Evolutionary conservation across 2,113 vertebrate genomes (phyloP), one percentile per base, ranked within the genome.

Genomic region (Tamias sibiricus): DNA sequence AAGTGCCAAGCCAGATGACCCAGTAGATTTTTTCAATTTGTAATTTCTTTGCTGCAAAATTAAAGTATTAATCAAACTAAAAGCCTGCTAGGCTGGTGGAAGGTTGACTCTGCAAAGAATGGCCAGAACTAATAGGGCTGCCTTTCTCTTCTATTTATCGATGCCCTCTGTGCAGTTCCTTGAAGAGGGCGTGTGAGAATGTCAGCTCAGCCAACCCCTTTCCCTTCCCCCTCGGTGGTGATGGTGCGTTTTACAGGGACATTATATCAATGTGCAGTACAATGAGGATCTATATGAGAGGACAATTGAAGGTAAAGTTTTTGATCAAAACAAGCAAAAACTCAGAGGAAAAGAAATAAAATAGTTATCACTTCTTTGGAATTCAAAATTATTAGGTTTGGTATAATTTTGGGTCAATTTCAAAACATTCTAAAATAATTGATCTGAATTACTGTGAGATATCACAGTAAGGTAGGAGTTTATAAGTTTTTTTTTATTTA

Each of bases 51-150:
- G 85, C 94, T 95, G 37, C 81, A 90, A 96, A 97, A 97, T 96
- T 98, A 95, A 96, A 97, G 94, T 96, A 94, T 97, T 97, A 97
- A 97, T 97, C 94, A 97, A 96, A 90, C 92, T 97, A 96, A 97
- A 97, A 97, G 91, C 95, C 88, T 97, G 76, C 44, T 79, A 75
- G 37, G 40, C 76, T 96, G 95, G 95, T 88, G 77, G 92, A 96
- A 98, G 76, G 85, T 98, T 95, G 96, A 47, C 26, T 87, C 20
- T 90, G 82, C 26, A 62, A 64, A 79, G 74, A 90, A 57, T 68
- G 59, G 49, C 71, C 81, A 77, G 83, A 80, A 72, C 83, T 72
- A 95, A 90, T 24, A 68, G 87, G 57, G 13, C 64, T 88, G 87
- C 90, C 76, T 90, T 54, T 49, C 80, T 71, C 59, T 87, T 57